Percentiles rank a stretch among this genome's conserved stretches.
These are phyloP conservation scores for Coleophora deauratella DNA, from an alignment of 2,888 invertebrate genomes.

Conservation along the genomic window DNA sequence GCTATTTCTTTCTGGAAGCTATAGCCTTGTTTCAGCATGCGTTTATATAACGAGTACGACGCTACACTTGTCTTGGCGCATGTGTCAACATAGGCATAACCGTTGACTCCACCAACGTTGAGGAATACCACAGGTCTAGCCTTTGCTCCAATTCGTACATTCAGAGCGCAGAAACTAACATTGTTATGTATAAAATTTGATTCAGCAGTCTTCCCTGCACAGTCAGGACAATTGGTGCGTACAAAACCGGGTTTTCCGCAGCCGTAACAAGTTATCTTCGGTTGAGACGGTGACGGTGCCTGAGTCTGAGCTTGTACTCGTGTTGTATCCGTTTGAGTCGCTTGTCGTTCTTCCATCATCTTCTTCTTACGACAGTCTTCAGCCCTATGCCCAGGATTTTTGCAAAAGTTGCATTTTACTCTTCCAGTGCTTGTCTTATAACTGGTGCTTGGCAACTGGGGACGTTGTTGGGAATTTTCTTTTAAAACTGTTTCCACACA, in stretches of 20 bases:
- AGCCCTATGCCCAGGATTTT: slow-evolving; percentile 3
- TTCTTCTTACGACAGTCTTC: slow-evolving; percentile 8
- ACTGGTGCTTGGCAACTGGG: not conserved
- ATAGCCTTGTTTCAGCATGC: slow-evolving; percentile 6
- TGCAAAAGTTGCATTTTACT: slow-evolving; percentile 7
- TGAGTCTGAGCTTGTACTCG: slow-evolving; percentile 4
- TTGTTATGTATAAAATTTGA: too few relatives aligned
- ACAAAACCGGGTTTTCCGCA: slow-evolving; percentile 14
- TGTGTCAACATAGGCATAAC: slow-evolving; percentile 10
- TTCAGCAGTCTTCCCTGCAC: not conserved
- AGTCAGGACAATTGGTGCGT: slow-evolving; percentile 7
- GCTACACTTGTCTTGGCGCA: slow-evolving; percentile 14
- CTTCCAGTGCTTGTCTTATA: not conserved
- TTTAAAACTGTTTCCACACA: not conserved
- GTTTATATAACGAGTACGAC: slow-evolving; percentile 8
- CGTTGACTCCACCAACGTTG: slow-evolving; percentile 2
- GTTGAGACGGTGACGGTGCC: slow-evolving; percentile 6
- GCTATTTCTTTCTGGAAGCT: not conserved
- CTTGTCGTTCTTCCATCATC: not conserved
- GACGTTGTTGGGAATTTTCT: not conserved
- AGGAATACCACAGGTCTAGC: slow-evolving; percentile 11
- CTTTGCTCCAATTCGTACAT: slow-evolving; percentile 4
- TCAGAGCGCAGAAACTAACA: slow-evolving; percentile 9
- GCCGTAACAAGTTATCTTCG: slow-evolving; percentile 12
- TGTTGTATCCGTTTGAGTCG: not conserved